These are phyloP conservation scores for Hydrozoanthus tunicans DNA, from an alignment of 64 coral and sea anemone genomes.

Conservation along the genomic window DNA sequence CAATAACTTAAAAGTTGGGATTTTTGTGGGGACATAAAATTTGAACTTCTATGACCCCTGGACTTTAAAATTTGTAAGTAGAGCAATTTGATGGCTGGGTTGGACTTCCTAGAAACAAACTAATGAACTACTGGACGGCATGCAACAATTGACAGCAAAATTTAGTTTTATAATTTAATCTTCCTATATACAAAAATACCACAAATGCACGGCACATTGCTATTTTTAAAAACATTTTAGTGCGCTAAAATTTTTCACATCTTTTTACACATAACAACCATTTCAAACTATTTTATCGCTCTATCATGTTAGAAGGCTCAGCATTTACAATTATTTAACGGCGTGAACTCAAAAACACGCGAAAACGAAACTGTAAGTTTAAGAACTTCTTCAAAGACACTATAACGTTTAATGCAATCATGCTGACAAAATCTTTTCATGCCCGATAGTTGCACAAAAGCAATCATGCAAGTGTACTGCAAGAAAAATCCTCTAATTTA, in stretches of 20 bases:
- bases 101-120: no score
- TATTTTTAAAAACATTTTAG: conserved; percentile 38
- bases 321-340: neutral
- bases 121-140: no score
- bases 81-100: no score
- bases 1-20: no score
- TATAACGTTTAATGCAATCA: neutral
- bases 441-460: neutral
- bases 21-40: no score
- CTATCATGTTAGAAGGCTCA: neutral
- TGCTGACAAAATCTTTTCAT: neutral
- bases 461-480: no score
- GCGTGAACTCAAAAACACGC: neutral
- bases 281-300: neutral
- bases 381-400: neutral
- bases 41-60: no score
- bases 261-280: conserved; percentile 19
- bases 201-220: conserved; percentile 30
- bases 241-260: neutral
- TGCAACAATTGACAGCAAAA: neutral
- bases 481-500: no score
- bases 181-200: conserved; percentile 29
- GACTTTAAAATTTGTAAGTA: no score
- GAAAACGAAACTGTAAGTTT: conserved; percentile 3
- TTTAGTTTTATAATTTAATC: conserved; percentile 50